Base-by-base conservation (phyloP, 1,140 invertebrate genomes). In the Drosophila ironensis region DNA sequence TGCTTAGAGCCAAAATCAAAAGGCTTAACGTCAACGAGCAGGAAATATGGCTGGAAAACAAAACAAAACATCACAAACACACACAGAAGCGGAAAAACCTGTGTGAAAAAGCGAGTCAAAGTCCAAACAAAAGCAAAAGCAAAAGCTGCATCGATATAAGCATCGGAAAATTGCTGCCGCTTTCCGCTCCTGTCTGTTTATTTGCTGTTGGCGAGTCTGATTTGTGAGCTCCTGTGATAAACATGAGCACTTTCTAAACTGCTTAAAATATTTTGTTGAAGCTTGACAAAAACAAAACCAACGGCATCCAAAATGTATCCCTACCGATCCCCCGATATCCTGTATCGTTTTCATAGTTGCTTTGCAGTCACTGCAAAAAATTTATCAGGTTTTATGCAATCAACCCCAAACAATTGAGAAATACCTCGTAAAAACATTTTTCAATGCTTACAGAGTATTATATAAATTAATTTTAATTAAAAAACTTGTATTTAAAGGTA, bases 201-300 rank as follows among this genome's bases (percentile, higher is more conserved):
- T n/a, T n/a, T n/a, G 8, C 59, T 50, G 16, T 42, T 19, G n/a
- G 48, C 40, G 47, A 42, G 41, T 45, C 56, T 76, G 77, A 82
- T 82, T 77, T 82, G 63, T 63, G 57, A 82, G 57, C 54, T 56
- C 47, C 37, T 45, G 30, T 70, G 53, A 75, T 52, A 54, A 44
- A 38, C 75, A 42, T 73, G 33, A 68, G 61, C 68, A 82, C 61
- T 82, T 78, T 73, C 54, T 74, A 84, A 80, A 84, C 78, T 82
- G 74, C 78, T 82, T 82, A 82, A 82, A 82, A 82, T 82, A 82
- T 82, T 82, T 82, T 77, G 78, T 50, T 70, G 59, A 78, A 82
- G 77, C 77, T 82, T 30, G 57, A 50, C 77, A 82, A 66, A 72
- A 75, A 63, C 63, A 78, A 77, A 77, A 70, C 54, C 57, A 70